phyloP scores from a whole-genome alignment of 2,113 vertebrate species.

The Ascaphus truei region DNA sequence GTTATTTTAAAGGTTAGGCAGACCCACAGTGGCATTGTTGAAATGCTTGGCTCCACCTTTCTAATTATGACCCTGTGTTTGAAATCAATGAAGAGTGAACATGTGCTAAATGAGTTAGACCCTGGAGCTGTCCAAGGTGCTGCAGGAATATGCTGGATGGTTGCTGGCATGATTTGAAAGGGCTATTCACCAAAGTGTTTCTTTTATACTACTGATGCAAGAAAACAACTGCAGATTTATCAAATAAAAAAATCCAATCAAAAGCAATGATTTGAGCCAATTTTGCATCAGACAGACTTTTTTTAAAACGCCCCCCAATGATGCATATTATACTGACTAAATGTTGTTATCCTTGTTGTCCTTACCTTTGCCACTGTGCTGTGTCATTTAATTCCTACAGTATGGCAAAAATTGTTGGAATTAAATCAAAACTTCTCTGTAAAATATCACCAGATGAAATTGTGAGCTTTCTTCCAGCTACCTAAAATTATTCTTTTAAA shows the following conservation, averaged over 20 bases:
- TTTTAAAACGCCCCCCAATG: neutral
- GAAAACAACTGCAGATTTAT: neutral
- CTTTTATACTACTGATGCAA: slow-evolving; percentile 12
- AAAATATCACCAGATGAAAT: neutral
- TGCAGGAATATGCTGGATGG: neutral
- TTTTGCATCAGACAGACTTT: neutral
- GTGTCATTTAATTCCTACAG: neutral
- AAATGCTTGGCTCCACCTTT: no score
- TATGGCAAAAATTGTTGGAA: neutral
- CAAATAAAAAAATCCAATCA: neutral
- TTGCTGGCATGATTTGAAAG: neutral
- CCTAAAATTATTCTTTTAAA: no score
- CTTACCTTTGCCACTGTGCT: neutral
- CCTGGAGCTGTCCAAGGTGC: slow-evolving; percentile 19
- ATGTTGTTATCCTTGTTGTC: no score
- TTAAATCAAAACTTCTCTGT: neutral
- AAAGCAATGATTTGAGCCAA: slow-evolving; percentile 5
- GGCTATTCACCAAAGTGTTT: slow-evolving; percentile 11
- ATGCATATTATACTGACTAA: slow-evolving; percentile 11
- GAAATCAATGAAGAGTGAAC: no score
- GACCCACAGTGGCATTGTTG: no score
- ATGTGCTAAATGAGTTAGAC: no score
- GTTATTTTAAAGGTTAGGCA: no score
- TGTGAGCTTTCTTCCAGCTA: neutral
- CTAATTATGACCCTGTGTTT: no score